These are phyloP conservation scores for Parnassius apollo DNA, from an alignment of 2,888 invertebrate species.

Conservation along the genomic window DNA sequence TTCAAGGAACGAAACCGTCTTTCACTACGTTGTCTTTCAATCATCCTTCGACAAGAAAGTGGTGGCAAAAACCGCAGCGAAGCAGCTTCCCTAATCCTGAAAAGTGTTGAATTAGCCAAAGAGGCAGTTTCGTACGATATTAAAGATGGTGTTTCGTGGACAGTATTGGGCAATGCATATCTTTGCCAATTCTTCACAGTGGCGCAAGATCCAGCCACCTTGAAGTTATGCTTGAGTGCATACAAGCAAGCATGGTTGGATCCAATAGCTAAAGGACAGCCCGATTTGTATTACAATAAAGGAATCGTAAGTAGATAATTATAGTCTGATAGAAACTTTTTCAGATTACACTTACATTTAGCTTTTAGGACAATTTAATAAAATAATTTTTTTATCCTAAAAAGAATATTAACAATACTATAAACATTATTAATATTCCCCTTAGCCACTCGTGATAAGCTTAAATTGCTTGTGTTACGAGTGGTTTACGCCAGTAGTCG, in stretches of 20 bases:
- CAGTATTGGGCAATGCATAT: constrained; percentile 91
- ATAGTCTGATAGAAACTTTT: constrained; percentile 11
- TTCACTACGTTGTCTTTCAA: constrained; percentile 89
- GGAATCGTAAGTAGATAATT: constrained; percentile 84
- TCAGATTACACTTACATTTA: not conserved
- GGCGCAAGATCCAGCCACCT: constrained; percentile 85
- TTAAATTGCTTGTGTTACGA: no score
- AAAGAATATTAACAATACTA: no score
- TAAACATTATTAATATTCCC: no score
- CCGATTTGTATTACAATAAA: constrained; percentile 92
- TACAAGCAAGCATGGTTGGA: constrained; percentile 90
- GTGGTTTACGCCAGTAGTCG: no score
- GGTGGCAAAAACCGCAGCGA: constrained; percentile 66
- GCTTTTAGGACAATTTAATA: no score
- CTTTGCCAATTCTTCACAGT: constrained; percentile 89
- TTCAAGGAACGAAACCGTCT: constrained; percentile 86
- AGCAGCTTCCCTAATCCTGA: constrained; percentile 82
- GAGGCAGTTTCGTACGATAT: constrained; percentile 90
- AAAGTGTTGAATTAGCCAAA: constrained; percentile 89
- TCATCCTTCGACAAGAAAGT: constrained; percentile 86
- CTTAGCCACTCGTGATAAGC: no score
- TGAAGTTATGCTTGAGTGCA: constrained; percentile 89
- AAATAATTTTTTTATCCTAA: no score
- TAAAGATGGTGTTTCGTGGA: constrained; percentile 91
- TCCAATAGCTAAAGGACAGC: constrained; percentile 85